Base-by-base conservation (phyloP, 2,888 invertebrate species). In the Ctena decussata region DNA sequence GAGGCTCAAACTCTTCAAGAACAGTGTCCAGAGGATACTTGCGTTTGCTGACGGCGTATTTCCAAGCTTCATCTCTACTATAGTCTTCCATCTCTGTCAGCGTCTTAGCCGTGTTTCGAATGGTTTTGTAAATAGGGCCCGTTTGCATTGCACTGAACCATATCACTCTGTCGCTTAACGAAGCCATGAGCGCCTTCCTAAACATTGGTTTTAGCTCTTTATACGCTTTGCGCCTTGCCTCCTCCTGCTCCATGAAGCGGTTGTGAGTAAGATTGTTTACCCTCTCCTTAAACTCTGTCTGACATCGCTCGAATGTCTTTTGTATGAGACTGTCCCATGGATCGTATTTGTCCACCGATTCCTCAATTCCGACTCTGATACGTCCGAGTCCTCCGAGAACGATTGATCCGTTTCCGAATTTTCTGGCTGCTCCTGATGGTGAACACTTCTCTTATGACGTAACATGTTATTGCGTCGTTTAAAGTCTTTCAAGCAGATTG, bases 11-110 rank as follows among this genome's bases (percentile, higher is more conserved):
- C n/a, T 21, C 57, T 12, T 60, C 57, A 18, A 65, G 30, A 35
- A 65, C 53, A 21, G 53, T 77, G 35, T 77, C 30, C 41, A 77
- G 37, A 32, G 44, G 49, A 49, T 21, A 49, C n/a, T 39, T 75
- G 12, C 57, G 53, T n/a, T 32, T 18, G 18, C 18, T 37, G 57
- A 75, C n/a, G 27, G 75, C 75, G 37, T 24, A n/a, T 35, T 74
- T 46, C 74, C 74, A 74, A 8, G 30, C 74, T 53, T 49, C 74
- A 11, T 60, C 3, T n/a, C 35, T 30, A 21, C 57, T 37, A 37
- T 77, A 77, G 65, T 77, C 76, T 35, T 57, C 76, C n/a, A 44
- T 11, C 24, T 35, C 41, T n/a, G 35, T 65, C 12, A 77, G 41
- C 24, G 49, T n/a, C 24, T 32, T 53, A 21, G 76, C 65, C n/a